phyloP scores from a whole-genome alignment of 2,888 invertebrate species.

The Drosophila anceps region DNA sequence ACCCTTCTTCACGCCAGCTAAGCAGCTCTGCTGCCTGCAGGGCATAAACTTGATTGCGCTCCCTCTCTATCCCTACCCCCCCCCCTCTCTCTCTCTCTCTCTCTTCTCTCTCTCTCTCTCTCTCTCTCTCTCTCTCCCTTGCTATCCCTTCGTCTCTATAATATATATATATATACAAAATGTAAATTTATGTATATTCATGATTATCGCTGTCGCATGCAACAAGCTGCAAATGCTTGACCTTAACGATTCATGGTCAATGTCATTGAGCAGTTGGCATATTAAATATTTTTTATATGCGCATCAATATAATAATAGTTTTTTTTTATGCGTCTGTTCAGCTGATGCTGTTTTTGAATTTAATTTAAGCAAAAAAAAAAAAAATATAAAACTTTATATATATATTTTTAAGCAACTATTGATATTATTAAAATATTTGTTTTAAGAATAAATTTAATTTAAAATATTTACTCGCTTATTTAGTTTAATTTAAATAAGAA shows the following conservation, averaged over 20 bases:
- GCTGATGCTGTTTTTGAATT: not conserved
- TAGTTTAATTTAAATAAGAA: too few species aligned
- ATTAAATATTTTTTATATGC: not conserved
- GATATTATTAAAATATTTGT: not conserved
- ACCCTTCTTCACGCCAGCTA: not conserved
- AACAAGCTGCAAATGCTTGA: constrained; percentile 68
- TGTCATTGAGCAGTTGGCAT: constrained; percentile 44
- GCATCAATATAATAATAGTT: not conserved
- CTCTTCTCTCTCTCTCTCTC: not conserved
- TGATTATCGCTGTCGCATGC: constrained; percentile 47
- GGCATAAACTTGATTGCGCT: constrained; percentile 33
- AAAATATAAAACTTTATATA: not conserved
- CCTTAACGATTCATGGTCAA: constrained; percentile 62
- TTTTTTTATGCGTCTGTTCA: not conserved
- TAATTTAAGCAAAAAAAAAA: not conserved
- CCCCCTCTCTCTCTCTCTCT: not conserved
- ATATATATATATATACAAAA: not conserved
- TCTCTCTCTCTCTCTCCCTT: not conserved
- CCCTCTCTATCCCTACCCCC: not conserved
- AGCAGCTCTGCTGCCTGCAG: constrained; percentile 15
- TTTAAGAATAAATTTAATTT: not conserved
- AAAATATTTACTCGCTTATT: too few species aligned
- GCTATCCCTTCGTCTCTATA: not conserved
- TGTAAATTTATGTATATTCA: constrained; percentile 9
- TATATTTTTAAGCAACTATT: not conserved